Base-by-base conservation (phyloP, 2,888 invertebrate species). In the Conomelus anceps region DNA sequence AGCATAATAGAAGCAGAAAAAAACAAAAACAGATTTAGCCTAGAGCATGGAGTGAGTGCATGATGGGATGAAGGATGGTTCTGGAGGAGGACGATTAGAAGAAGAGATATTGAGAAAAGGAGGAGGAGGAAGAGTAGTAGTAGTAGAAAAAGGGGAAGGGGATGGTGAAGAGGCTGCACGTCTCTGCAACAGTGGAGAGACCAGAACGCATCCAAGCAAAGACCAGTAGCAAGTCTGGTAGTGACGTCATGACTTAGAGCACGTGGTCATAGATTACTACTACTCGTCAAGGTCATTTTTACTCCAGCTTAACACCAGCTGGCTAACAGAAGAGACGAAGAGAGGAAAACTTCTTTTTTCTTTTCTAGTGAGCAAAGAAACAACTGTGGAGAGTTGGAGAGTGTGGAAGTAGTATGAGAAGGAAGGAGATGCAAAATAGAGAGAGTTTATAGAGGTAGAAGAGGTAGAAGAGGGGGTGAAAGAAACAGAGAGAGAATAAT, bases 351-450 rank as follows among this genome's bases (percentile, higher is more conserved):
- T 63, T 22, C 22, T 7, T 3, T 84, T 22, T 23, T 24, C 22
- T 23, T 84, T 26, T 34, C 26, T 63, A 63, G 34, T 41, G 63
- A 29, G 34, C 23, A 91, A 91, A 91, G 91, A 91, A 90, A 91
- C 92, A 92, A 91, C 89, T 91, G 91, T 90, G 91, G 90, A 88
- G 91, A 89, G 90, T 89, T 88, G 17, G 13, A 34, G 34, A 34
- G 34, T 9, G 34, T 34, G 34, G 34, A 6, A 13, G 6, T 34
- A 13, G 34, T 34, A 9, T 34, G 34, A n/a, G n/a, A 7, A 63
- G n/a, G n/a, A 63, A 13, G 1, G 34, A 34, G 34, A 34, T 17
- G 17, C 13, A 34, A 20, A 41, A 17, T 20, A 17, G 41, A 41
- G 41, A 41, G 13, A 13, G 41, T 41, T 41, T 9, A 41, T 9